Percentiles rank a stretch among this genome's conserved stretches.
Conservation (phyloP, 1,140 invertebrate genomes). For the Littorina saxatilis region DNA sequence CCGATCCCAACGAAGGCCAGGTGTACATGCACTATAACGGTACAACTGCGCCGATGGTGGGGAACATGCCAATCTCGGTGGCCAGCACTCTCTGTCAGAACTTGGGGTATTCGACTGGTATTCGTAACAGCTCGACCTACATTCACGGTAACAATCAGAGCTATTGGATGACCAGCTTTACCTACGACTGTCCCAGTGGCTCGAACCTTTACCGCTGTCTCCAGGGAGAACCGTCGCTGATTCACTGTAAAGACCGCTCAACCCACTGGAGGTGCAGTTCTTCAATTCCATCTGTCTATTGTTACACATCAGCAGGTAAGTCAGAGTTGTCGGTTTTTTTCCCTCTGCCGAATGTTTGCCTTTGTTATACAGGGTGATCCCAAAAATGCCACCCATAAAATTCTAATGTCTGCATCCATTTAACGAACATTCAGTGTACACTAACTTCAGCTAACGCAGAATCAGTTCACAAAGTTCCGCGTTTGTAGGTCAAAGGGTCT, state of each 20-base stretch:
- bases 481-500: too few relatives aligned
- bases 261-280: background rate
- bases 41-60: background rate
- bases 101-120: background rate
- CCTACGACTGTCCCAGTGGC: background rate
- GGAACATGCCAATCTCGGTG: background rate
- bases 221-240: background rate
- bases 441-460: too few relatives aligned
- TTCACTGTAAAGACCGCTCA: background rate
- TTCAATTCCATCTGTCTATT: background rate
- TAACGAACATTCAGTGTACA: too few relatives aligned
- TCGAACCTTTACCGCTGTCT: background rate
- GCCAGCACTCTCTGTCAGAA: background rate
- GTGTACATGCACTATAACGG: background rate
- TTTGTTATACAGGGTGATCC: too few relatives aligned
- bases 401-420: too few relatives aligned
- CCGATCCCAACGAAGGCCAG: background rate
- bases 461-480: too few relatives aligned
- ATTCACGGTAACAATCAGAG: too few relatives aligned
- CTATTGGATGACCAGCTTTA: too few relatives aligned
- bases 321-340: too few relatives aligned
- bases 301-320: slow-evolving; percentile 3
- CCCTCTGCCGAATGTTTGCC: too few relatives aligned
- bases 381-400: too few relatives aligned
- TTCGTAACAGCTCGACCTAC: too few relatives aligned